phyloP scores from a whole-genome alignment of 1,140 invertebrate species.

The Drosophila repleta region DNA sequence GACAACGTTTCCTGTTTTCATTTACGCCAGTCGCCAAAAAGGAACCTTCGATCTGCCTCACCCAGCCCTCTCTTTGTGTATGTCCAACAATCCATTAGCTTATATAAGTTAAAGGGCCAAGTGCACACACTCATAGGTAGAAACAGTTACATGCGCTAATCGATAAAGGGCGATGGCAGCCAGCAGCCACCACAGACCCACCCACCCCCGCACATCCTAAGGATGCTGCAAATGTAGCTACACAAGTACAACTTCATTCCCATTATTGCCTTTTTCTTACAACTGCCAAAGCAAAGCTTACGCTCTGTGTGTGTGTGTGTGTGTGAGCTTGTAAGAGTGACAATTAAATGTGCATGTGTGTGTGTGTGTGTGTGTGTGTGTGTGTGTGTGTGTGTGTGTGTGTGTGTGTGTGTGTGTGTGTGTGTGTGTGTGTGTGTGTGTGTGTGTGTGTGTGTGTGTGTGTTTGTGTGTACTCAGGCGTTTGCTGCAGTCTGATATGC shows the following conservation, averaged over 20 bases:
- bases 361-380: neutral
- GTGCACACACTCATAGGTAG: slow-evolving; percentile 29
- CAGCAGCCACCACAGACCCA: neutral
- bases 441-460: slow-evolving; percentile 2
- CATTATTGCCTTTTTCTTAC: slow-evolving; percentile 54
- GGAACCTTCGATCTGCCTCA: neutral
- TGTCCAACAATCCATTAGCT: slow-evolving; percentile 31
- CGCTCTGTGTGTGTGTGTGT: neutral
- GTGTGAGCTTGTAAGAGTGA: slow-evolving; percentile 28
- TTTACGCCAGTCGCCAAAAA: slow-evolving; percentile 68
- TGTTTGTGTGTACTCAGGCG: slow-evolving; percentile 22
- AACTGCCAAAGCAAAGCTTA: slow-evolving; percentile 32
- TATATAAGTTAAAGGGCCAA: slow-evolving; percentile 13
- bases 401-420: slow-evolving; percentile 9
- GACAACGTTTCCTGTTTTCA: slow-evolving; percentile 77
- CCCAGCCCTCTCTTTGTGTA: too few relatives aligned
- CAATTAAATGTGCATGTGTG: slow-evolving; percentile 41
- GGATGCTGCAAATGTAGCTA: slow-evolving; percentile 43
- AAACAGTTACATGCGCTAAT: slow-evolving; percentile 68
- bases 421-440: neutral
- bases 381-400: slow-evolving; percentile 9
- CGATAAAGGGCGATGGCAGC: slow-evolving; percentile 44
- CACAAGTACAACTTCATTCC: slow-evolving; percentile 33
- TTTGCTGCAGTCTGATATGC: slow-evolving; percentile 26
- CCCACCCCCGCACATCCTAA: neutral